phyloP scores from a whole-genome alignment of 2,888 invertebrate genomes.

The Drosophila atripex region DNA sequence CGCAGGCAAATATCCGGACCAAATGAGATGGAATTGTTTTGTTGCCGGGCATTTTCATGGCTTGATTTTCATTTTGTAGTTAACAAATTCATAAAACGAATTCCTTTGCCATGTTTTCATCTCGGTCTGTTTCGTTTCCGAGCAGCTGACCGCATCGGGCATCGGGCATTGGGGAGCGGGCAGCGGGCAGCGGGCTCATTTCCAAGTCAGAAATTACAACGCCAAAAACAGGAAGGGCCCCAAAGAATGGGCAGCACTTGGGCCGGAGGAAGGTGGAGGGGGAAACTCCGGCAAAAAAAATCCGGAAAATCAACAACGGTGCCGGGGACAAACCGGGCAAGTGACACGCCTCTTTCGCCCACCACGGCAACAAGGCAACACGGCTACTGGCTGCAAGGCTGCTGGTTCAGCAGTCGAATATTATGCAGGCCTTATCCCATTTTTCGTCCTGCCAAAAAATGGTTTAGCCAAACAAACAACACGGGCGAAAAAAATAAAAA shows the following conservation, averaged over 20 bases:
- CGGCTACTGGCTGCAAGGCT: too few species aligned
- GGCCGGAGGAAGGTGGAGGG: background rate
- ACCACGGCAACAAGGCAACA: background rate
- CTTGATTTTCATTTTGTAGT: conserved; percentile 68
- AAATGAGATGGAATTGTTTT: conserved; percentile 48
- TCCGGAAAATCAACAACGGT: conserved; percentile 26
- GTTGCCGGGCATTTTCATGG: conserved; percentile 43
- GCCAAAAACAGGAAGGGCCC: conserved; percentile 10
- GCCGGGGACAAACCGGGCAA: conserved; percentile 3
- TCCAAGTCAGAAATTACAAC: conserved; percentile 62
- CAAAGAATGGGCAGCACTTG: conserved; percentile 30
- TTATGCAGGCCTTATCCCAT: conserved; percentile 58
- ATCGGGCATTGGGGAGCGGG: too few species aligned
- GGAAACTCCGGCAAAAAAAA: background rate
- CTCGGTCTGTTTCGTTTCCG: conserved; percentile 42
- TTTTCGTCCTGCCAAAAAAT: conserved; percentile 4
- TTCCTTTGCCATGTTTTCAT: conserved; percentile 56
- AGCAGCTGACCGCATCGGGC: conserved; percentile 55
- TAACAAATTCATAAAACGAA: conserved; percentile 75
- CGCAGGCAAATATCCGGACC: conserved; percentile 13
- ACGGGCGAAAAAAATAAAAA: conserved; percentile 39
- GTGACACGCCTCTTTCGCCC: conserved; percentile 10
- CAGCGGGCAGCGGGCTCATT: conserved; percentile 62
- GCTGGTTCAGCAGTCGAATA: conserved; percentile 31
- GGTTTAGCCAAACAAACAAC: conserved; percentile 49